Conservation (phyloP, 2,113 vertebrate genomes). For the Ornithorhynchus anatinus region DNA sequence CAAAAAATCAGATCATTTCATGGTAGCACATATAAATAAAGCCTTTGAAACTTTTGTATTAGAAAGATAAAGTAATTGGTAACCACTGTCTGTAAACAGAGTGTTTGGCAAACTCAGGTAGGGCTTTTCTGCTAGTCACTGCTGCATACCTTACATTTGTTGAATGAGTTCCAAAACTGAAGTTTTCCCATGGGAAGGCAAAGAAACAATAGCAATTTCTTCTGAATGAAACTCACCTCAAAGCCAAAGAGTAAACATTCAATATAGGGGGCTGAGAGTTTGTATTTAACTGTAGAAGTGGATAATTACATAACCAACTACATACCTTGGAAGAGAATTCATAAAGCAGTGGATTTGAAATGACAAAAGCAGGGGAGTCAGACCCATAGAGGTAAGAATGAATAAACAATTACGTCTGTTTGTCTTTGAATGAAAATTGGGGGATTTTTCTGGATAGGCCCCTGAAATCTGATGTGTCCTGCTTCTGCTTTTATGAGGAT, state of each 20-base stretch:
- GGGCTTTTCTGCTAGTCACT: constrained; percentile 61
- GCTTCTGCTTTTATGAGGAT: not conserved
- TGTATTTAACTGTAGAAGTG: constrained; percentile 47
- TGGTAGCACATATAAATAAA: not conserved
- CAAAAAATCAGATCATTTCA: constrained; percentile 36
- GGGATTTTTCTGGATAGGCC: not conserved
- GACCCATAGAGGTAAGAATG: not conserved
- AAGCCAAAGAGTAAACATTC: constrained; percentile 75
- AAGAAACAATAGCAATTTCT: constrained; percentile 75
- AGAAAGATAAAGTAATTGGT: constrained; percentile 41
- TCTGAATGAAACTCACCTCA: constrained; percentile 72
- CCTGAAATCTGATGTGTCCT: not conserved
- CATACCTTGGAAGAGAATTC: constrained; percentile 60
- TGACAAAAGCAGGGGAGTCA: not conserved
- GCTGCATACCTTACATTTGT: constrained; percentile 70
- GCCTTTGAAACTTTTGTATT: constrained; percentile 25
- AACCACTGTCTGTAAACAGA: constrained; percentile 15
- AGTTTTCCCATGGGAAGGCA: constrained; percentile 83
- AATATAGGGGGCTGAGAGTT: constrained; percentile 54
- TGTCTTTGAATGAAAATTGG: not conserved
- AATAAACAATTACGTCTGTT: not conserved
- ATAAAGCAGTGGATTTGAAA: constrained; percentile 11
- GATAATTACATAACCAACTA: constrained; percentile 67
- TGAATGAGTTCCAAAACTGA: constrained; percentile 69
- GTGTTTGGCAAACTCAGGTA: constrained; percentile 30